Percentiles rank a stretch among this genome's conserved stretches.
These are phyloP conservation scores for Rattus rattus DNA, from an alignment of 2,113 vertebrate species.

Conservation along the genomic window DNA sequence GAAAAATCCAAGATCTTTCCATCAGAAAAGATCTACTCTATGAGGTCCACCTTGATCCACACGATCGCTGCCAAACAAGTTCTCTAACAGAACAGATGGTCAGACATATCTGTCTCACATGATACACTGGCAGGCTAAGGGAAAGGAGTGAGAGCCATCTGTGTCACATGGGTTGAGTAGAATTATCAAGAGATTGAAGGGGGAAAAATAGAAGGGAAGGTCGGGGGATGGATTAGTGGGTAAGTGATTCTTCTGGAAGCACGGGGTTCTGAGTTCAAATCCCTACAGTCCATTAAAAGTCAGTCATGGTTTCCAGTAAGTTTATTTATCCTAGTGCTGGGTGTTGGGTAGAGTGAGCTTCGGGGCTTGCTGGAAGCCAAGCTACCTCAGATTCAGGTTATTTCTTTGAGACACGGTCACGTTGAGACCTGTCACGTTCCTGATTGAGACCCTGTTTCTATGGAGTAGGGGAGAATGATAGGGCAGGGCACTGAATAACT, in stretches of 20 bases:
- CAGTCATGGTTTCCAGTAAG: not conserved
- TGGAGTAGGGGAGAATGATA: not conserved
- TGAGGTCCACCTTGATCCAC: not conserved
- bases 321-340: too few relatives aligned
- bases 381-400: not conserved
- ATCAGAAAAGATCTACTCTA: not conserved
- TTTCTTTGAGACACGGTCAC: too few relatives aligned
- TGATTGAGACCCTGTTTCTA: not conserved
- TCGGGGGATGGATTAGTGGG: not conserved
- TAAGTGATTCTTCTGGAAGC: not conserved
- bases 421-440: too few relatives aligned
- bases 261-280: not conserved
- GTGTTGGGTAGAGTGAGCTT: not conserved
- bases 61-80: not conserved
- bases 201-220: not conserved
- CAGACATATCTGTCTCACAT: not conserved
- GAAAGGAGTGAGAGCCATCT: not conserved
- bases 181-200: not conserved
- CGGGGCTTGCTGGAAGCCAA: not conserved
- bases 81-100: not conserved
- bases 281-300: not conserved
- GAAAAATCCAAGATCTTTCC: not conserved
- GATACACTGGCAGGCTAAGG: not conserved
- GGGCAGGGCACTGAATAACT: not conserved
- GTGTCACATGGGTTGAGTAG: fast-evolving